Percentiles rank a stretch among this genome's conserved stretches.
Conservation (phyloP, 1,140 invertebrate species). For the Scylla paramamosain region DNA sequence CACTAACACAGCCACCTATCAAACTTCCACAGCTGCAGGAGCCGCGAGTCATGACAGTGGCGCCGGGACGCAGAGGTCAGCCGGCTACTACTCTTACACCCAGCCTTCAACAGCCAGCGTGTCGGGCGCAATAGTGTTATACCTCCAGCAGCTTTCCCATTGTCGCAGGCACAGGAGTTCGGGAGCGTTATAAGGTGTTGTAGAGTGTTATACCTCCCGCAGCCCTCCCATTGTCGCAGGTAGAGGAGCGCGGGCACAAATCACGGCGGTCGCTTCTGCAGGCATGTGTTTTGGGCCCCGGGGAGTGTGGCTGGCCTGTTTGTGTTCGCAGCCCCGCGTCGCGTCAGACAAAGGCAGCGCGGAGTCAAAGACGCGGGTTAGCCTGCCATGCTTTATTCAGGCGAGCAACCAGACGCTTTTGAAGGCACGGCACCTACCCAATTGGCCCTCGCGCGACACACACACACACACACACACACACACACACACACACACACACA, state of each 20-base stretch:
- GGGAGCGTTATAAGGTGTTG: too few relatives aligned
- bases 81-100: too few relatives aligned
- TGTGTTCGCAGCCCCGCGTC: not conserved
- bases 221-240: not conserved
- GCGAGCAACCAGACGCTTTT: not conserved
- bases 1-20: too few relatives aligned
- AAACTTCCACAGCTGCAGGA: too few relatives aligned
- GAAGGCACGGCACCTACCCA: not conserved
- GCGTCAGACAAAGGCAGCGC: not conserved
- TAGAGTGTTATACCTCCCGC: not conserved
- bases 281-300: not conserved
- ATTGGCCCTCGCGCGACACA: not conserved
- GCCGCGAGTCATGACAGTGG: too few relatives aligned
- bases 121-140: too few relatives aligned
- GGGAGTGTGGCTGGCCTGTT: not conserved
- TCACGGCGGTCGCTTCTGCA: not conserved
- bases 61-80: too few relatives aligned
- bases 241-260: not conserved
- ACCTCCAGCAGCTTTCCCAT: too few relatives aligned
- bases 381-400: not conserved
- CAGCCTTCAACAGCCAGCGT: too few relatives aligned
- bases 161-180: too few relatives aligned
- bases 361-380: not conserved
- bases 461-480: too few relatives aligned
- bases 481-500: not conserved